Base-by-base conservation (phyloP, 1,140 invertebrate genomes). In the Procambarus clarkii region DNA sequence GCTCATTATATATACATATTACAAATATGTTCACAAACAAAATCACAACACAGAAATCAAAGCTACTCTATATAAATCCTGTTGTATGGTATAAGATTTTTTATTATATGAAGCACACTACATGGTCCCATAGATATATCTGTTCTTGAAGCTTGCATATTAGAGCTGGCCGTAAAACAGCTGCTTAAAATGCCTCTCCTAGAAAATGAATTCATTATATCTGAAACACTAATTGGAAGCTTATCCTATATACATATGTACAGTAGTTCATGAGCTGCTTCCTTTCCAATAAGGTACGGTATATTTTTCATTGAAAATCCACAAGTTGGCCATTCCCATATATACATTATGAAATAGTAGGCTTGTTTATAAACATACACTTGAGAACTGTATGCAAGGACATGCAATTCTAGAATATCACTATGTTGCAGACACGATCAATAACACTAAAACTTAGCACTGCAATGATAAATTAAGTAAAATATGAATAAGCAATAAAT, bases 281-380 rank as follows among this genome's bases (percentile, higher is more conserved):
- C 69, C 69, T 74, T 74, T 34, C 24, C 69, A 74, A n/a, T 74
- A 74, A 74, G 69, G 69, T 74, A 74, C 69, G 24, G 69, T 74
- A 45, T 58, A 54, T 81, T 81, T 81, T 81, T 54, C 79, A 81
- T 81, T 81, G 79, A 81, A 81, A 81, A 81, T 81, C 79, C 79
- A 54, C 24, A 34, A 15, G 78, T n/a, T 81, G 48, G 48, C 54
- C 21, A 81, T 34, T 34, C 48, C 48, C 54, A 34, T 81, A 81
- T 81, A 58, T 81, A 81, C 79, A 81, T 24, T 81, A 81, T 50
- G 79, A 81, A 81, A 58, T 45, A 81, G 54, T 58, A 58, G 69
- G 34, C 8, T 74, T 54, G n/a, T 50, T 54, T 81, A 81, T 34
- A 54, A 81, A 81, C 48, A 81, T 54, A 81, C 79, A 81, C 79